Conservation (phyloP, 2,888 invertebrate genomes). For the Zaprionus obscuricornis region DNA sequence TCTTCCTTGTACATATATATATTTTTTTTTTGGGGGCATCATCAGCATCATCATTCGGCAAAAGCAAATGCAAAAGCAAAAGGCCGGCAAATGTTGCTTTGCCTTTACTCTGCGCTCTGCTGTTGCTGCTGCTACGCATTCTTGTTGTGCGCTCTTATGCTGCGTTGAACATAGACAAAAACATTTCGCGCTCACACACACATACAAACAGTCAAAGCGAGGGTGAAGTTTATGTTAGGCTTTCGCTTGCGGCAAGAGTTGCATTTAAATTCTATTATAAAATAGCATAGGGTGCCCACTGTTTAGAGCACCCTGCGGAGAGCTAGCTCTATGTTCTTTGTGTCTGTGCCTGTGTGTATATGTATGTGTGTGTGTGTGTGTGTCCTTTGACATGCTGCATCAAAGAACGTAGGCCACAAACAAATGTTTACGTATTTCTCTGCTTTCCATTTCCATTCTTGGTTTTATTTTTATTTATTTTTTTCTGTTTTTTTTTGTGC, state of each 20-base stretch:
- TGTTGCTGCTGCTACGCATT: neutral
- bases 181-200: conserved; percentile 3
- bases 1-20: too few relatives aligned
- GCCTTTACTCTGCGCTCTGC: conserved; percentile 7
- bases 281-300: conserved; percentile 38
- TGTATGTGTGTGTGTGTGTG: conserved; percentile 1
- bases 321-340: too few relatives aligned
- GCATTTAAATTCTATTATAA: conserved; percentile 75
- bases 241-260: conserved; percentile 56
- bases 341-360: conserved; percentile 13
- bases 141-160: conserved; percentile 31
- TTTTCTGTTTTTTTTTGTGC: conserved; percentile 34
- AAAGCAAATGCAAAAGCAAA: too few relatives aligned
- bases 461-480: conserved; percentile 41
- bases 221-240: conserved; percentile 34
- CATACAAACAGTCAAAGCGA: conserved; percentile 2
- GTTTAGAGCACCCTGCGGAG: neutral
- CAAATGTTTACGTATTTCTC: conserved; percentile 60
- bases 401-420: conserved; percentile 53
- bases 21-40: conserved; percentile 20
- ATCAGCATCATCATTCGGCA: conserved; percentile 17
- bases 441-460: conserved; percentile 26
- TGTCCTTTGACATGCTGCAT: conserved; percentile 53
- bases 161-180: conserved; percentile 46
- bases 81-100: conserved; percentile 46